Conservation (phyloP, 1,140 invertebrate species). For the Eumeta japonica region DNA sequence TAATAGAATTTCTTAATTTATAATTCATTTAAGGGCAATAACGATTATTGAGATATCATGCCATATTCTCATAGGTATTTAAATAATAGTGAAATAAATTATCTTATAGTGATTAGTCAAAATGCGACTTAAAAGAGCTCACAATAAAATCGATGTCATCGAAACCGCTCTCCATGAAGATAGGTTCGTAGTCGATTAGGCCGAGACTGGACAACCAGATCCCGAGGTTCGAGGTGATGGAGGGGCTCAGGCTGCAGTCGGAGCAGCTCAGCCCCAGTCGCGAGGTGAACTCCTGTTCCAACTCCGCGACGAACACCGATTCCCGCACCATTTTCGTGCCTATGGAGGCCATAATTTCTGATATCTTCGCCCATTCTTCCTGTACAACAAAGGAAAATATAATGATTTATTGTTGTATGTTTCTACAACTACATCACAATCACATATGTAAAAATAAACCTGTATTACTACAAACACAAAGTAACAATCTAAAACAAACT, state of each 20-base stretch:
- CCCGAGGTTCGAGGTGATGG: constrained; percentile 59
- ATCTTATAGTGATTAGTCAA: too few species aligned
- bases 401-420: too few species aligned
- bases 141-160: constrained; percentile 93
- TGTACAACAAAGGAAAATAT: too few species aligned
- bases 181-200: constrained; percentile 79
- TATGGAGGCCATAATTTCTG: constrained; percentile 90
- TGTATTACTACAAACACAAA: too few species aligned
- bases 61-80: too few species aligned
- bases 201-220: constrained; percentile 78
- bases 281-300: constrained; percentile 80
- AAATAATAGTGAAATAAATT: constrained; percentile 2
- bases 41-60: too few species aligned
- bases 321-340: constrained; percentile 77
- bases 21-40: too few species aligned
- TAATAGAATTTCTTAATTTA: too few species aligned
- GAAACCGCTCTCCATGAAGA: constrained; percentile 84
- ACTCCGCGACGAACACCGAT: constrained; percentile 78
- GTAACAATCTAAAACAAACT: too few species aligned
- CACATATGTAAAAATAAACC: too few species aligned
- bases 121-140: constrained; percentile 62
- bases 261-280: constrained; percentile 63
- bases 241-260: constrained; percentile 46
- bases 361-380: constrained; percentile 93
- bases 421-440: too few species aligned